Evolutionary conservation across 2,113 vertebrate genomes (phyloP), one percentile per base, ranked within the genome.

Genomic region (Scartelaos histophorus): DNA sequence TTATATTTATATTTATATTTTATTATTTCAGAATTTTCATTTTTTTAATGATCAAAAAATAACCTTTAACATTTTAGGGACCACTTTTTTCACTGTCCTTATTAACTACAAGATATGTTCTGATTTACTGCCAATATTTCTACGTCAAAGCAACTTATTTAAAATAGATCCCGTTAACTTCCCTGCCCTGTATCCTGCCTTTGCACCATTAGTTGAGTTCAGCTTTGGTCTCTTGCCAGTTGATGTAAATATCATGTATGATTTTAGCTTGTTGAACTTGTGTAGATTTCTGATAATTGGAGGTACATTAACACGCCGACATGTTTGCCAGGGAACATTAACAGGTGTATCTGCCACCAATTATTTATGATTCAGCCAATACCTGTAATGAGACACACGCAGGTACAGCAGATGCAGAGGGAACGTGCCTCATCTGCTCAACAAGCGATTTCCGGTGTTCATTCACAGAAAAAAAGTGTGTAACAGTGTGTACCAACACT

Each of bases 301-400:
- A 64, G 16, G 61, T 38, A n/a, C 2, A n/a, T 64, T 64, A 64
- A 64, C 34, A 64, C 61, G 19, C 34, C 34, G 61, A 19, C 61
- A 12, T 38, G 34, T 64, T 19, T 64, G 29, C 61, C 29, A 38
- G 61, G 29, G 17, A 64, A 64, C n/a, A 29, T 62, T 62, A 35
- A 38, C 61, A 35, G 34, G 2, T 34, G 34, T n/a, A 64, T 64
- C 15, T 64, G 61, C 61, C 61, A n/a, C 61, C 61, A 64, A 64
- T 64, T 64, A 64, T 64, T 64, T 64, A 64, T 38, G 29, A 64
- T 38, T 38, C 34, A 62, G 3, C 61, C 61, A 38, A 64, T 64
- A 38, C 17, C n/a, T 64, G 5, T 64, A 38, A 64, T 64, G 61
- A 64, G 61, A 35, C 34, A 24, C 16, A 19, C 58, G 35, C n/a